Conservation (phyloP, 2,888 invertebrate species). For the Drosophila peninsularis region DNA sequence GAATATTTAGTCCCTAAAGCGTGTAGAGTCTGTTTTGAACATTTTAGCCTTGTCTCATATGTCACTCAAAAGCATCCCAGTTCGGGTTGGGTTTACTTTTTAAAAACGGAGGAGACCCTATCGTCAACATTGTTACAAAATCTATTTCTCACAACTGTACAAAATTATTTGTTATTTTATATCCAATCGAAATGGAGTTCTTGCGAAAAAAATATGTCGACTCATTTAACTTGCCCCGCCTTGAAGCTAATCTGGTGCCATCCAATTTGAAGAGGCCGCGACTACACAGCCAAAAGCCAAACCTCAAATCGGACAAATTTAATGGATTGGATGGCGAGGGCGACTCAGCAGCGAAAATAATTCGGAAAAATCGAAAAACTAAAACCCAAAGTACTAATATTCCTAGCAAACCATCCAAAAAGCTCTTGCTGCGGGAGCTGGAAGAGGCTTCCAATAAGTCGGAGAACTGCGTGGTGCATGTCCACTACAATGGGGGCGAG, state of each 20-base stretch:
- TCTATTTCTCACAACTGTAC: not conserved
- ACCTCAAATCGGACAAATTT: conserved; percentile 6
- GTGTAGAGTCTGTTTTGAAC: not conserved
- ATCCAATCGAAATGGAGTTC: conserved; percentile 11
- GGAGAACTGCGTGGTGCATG: conserved; percentile 38
- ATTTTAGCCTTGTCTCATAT: not conserved
- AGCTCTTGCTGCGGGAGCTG: not conserved
- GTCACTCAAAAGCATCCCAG: not conserved
- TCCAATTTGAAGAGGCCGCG: not conserved
- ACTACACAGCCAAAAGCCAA: not conserved
- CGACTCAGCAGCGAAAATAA: not conserved
- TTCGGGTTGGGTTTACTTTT: not conserved
- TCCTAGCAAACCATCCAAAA: not conserved
- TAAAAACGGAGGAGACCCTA: not conserved
- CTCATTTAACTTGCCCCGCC: conserved; percentile 5
- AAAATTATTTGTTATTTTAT: conserved; percentile 7
- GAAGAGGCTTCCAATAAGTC: not conserved
- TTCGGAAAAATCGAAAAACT: not conserved
- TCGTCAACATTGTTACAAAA: not conserved
- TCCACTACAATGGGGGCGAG: conserved; percentile 46
- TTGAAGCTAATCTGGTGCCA: conserved; percentile 38
- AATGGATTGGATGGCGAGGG: conserved; percentile 43
- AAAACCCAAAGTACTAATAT: not conserved
- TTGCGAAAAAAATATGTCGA: conserved; percentile 8
- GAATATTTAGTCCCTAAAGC: not conserved